These are phyloP conservation scores for Mactromeris polynyma DNA, from an alignment of 2,888 invertebrate species.

Conservation along the genomic window DNA sequence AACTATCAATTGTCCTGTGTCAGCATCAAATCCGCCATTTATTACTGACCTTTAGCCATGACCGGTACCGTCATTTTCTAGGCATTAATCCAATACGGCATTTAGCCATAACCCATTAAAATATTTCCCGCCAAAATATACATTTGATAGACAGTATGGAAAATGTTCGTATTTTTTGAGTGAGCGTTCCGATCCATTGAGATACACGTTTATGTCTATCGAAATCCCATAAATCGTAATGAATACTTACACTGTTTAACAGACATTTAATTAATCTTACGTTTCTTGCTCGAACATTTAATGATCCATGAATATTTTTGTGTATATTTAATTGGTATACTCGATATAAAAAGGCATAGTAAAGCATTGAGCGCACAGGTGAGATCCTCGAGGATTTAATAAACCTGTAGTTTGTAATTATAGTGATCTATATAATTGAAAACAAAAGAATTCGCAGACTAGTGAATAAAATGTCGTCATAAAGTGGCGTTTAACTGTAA, in stretches of 20 bases:
- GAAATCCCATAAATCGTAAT: neutral
- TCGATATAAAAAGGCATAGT: neutral
- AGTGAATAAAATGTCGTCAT: neutral
- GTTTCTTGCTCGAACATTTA: neutral
- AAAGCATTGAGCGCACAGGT: conserved; percentile 1
- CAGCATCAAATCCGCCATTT: too few relatives aligned
- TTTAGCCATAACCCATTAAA: too few relatives aligned
- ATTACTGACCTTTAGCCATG: too few relatives aligned
- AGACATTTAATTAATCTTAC: conserved; percentile 1
- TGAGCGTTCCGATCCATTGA: neutral
- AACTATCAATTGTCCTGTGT: too few relatives aligned
- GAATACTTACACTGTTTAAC: neutral
- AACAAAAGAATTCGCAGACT: neutral
- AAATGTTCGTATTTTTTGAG: neutral
- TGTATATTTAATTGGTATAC: neutral
- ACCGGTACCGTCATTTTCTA: too few relatives aligned
- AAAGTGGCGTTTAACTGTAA: neutral
- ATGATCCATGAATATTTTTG: neutral
- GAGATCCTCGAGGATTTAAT: neutral
- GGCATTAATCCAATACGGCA: too few relatives aligned
- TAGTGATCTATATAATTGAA: neutral
- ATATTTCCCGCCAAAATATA: too few relatives aligned
- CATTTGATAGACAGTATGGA: neutral
- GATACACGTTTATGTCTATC: neutral
- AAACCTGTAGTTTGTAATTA: neutral